phyloP scores from a whole-genome alignment of 2,797 vertebrate genomes.

The Falco naumanni region DNA sequence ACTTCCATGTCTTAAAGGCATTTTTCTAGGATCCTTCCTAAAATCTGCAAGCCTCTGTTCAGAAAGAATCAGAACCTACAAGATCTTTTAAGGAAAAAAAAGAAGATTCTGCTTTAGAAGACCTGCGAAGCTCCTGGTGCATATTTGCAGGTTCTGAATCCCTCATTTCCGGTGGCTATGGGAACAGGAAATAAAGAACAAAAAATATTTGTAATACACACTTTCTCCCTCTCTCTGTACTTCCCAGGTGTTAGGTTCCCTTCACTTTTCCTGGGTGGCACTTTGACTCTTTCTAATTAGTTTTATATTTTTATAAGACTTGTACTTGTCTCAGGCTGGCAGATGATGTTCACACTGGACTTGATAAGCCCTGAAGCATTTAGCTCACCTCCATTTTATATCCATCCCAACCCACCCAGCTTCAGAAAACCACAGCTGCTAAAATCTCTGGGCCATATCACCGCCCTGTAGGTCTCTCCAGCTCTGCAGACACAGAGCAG shows the following conservation, averaged over 20 bases:
- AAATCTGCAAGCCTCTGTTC: neutral
- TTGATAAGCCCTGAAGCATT: neutral
- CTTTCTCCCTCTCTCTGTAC: neutral
- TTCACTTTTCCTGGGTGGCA: neutral
- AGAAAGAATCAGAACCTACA: neutral
- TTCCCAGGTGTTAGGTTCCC: neutral
- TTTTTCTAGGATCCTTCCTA: neutral
- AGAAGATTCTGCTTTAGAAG: neutral
- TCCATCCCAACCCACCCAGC: neutral
- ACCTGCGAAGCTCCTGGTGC: neutral
- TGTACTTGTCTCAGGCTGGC: neutral
- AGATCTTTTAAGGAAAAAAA: neutral
- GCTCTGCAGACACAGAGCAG: neutral
- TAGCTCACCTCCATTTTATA: fast-evolving
- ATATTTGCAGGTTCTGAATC: neutral
- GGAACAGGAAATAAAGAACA: neutral
- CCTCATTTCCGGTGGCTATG: fast-evolving
- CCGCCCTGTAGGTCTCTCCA: neutral
- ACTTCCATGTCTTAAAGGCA: neutral
- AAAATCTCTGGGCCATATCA: neutral
- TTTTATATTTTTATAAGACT: neutral
- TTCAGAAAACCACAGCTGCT: neutral
- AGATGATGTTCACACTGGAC: neutral
- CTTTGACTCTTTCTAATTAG: neutral
- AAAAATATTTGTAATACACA: neutral